Base-by-base conservation (phyloP, 1,140 invertebrate species). In the Brachionus sp. region DNA sequence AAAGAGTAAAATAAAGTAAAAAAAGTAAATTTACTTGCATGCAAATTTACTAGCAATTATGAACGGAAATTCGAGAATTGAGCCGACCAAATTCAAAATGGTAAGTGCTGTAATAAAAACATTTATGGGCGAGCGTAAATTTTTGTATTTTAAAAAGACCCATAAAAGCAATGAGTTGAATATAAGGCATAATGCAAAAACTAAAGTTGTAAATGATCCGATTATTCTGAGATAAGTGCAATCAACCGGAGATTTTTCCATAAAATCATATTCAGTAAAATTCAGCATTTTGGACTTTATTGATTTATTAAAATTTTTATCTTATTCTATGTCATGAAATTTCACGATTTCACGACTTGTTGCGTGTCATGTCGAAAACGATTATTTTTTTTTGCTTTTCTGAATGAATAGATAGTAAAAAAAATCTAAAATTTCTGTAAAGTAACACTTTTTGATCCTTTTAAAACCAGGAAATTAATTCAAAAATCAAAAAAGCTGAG, bases 21-120 rank as follows among this genome's bases (percentile, higher is more conserved):
- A 44, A 29, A 16, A 16, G 7, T 35, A 0, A 46, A 33, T 46
- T 78, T 78, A 78, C 75, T 66, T 66, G 39, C 77, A 80, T 62
- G 23, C 19, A 62, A 57, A 80, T 42, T 80, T 80, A 44, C 77
- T 80, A n/a, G 19, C 35, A 42, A 80, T 80, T n/a, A 80, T 62
- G 39, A 66, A 66, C 10, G 77, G 77, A 44, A 62, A 80, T 66
- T 80, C 77, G 2, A 80, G 50, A 62, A 80, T 80, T 39, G 77
- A 80, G 9, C 77, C 77, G 13, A 62, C 57, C 25, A 62, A n/a
- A 66, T 80, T 80, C 1, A 12, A 80, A 37, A 57, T 23, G 10
- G 77, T 80, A 12, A 80, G 33, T 13, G 50, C 33, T 19, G 19
- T 62, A 16, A 80, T 44, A 19, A 80, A 80, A 12, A 62, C 39